Conservation (phyloP, 1,140 invertebrate species). For the Drosophila tropicalis region DNA sequence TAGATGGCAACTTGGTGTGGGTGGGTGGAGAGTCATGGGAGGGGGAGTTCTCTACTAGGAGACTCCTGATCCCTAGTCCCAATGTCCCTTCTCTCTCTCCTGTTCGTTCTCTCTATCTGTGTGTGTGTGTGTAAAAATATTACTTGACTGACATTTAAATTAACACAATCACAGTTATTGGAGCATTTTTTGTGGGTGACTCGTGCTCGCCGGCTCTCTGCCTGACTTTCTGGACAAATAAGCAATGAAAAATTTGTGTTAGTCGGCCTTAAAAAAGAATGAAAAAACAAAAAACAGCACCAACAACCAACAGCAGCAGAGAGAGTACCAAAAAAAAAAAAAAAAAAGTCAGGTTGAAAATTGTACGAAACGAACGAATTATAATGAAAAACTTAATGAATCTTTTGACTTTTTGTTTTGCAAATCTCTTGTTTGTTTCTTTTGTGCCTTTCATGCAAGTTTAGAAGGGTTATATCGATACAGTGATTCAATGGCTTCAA, state of each 20-base stretch:
- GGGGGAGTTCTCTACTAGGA: not conserved
- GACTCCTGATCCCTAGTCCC: slow-evolving; percentile 49
- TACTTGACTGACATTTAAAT: slow-evolving; percentile 82
- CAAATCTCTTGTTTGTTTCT: not conserved
- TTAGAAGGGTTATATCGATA: not conserved
- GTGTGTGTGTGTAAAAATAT: slow-evolving; percentile 65
- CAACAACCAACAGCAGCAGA: not conserved
- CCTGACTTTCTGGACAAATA: slow-evolving; percentile 18
- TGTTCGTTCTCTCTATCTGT: not conserved
- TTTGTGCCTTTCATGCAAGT: not conserved
- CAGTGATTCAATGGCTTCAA: too few relatives aligned
- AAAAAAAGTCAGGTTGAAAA: slow-evolving; percentile 5
- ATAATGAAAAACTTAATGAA: slow-evolving; percentile 61
- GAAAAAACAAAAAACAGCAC: slow-evolving; percentile 17
- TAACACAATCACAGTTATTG: slow-evolving; percentile 81
- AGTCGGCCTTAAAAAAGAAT: slow-evolving; percentile 19
- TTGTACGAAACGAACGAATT: slow-evolving; percentile 35
- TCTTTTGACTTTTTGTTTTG: slow-evolving; percentile 45
- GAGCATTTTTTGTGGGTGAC: slow-evolving; percentile 57
- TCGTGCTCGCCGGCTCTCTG: slow-evolving; percentile 9
- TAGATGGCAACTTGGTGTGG: slow-evolving; percentile 11
- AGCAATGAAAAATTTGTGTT: slow-evolving; percentile 24
- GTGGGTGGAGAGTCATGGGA: not conserved
- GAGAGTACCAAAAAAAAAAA: too few relatives aligned
- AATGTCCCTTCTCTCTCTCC: slow-evolving; percentile 31